These are phyloP conservation scores for Carterocephalus palaemon DNA, from an alignment of 2,888 invertebrate species.

Conservation along the genomic window DNA sequence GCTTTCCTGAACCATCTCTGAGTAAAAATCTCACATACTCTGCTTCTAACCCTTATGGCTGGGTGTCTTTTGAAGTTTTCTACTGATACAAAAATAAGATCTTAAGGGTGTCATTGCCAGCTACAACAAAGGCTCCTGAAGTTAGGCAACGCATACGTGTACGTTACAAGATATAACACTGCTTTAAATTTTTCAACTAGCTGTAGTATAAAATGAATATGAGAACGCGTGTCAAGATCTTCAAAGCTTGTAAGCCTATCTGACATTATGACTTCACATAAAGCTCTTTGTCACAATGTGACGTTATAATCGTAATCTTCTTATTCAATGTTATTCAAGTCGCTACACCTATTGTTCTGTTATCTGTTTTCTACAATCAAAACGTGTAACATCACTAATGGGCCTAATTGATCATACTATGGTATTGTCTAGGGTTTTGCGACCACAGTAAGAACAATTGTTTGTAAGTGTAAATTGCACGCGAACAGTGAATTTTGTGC, in stretches of 20 bases:
- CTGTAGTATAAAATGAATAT: too few species aligned
- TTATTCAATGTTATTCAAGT: slow-evolving; percentile 19
- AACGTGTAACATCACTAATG: slow-evolving; percentile 21
- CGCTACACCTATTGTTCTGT: slow-evolving; percentile 17
- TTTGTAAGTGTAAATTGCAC: slow-evolving; percentile 51
- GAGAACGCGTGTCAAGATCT: neutral
- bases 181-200: too few species aligned
- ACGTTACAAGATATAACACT: too few species aligned
- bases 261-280: slow-evolving; percentile 13
- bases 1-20: too few species aligned
- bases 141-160: too few species aligned
- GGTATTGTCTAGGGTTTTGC: slow-evolving; percentile 21
- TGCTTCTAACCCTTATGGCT: too few species aligned
- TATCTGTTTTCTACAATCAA: slow-evolving; percentile 19
- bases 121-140: too few species aligned
- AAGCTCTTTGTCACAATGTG: slow-evolving; percentile 14
- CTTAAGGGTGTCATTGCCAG: too few species aligned
- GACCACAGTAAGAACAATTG: slow-evolving; percentile 50
- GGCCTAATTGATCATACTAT: slow-evolving; percentile 23
- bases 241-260: neutral
- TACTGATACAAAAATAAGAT: too few species aligned
- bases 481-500: slow-evolving; percentile 42
- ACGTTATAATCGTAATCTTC: slow-evolving; percentile 9
- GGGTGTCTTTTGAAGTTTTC: too few species aligned
- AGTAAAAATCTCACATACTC: too few species aligned